Percentiles rank a stretch among this genome's conserved stretches.
These are phyloP conservation scores for Forbesichthys papilliferus DNA, from an alignment of 2,113 vertebrate genomes.

Conservation along the genomic window DNA sequence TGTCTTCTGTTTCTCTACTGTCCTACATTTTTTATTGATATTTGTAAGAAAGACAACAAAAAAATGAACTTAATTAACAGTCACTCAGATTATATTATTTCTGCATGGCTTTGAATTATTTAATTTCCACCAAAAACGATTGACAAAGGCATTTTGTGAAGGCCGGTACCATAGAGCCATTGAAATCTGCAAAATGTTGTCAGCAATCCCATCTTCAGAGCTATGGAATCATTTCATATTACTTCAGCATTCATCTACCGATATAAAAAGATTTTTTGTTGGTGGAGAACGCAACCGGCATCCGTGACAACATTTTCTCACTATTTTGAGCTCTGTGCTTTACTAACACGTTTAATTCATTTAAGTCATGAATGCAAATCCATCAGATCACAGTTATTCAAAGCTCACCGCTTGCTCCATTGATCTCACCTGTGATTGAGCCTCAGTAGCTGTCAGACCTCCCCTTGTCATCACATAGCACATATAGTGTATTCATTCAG, in stretches of 20 bases:
- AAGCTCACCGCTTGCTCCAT: not conserved
- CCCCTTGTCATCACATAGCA: not conserved
- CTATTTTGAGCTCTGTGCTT: no score
- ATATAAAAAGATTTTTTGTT: no score
- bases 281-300: no score
- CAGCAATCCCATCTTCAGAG: no score
- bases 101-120: conserved; percentile 9
- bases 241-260: no score
- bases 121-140: conserved; percentile 17
- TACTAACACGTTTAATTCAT: no score
- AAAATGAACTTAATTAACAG: conserved; percentile 8
- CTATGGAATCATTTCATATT: no score
- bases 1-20: conserved; percentile 20
- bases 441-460: not conserved
- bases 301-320: no score
- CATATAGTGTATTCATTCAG: not conserved
- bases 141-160: not conserved
- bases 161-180: not conserved
- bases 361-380: not conserved
- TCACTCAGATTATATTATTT: not conserved
- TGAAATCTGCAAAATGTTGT: not conserved
- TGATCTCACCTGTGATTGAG: not conserved
- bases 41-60: conserved; percentile 19
- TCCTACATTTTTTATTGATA: conserved; percentile 38
- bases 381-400: conserved; percentile 3